phyloP scores from a whole-genome alignment of 2,888 invertebrate species.

The Eristalis arbustorum region DNA sequence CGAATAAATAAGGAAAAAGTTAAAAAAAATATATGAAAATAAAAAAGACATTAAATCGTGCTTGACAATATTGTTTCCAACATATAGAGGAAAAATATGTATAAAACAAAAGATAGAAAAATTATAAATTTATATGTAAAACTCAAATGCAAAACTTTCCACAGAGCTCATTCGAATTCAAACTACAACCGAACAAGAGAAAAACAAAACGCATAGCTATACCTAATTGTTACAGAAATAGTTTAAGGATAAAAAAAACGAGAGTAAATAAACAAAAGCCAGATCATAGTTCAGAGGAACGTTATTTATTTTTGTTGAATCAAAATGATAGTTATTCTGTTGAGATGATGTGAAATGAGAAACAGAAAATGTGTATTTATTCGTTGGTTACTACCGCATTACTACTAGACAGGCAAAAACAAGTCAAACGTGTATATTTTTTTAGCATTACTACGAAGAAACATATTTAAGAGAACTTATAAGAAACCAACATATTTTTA shows the following conservation, averaged over 20 bases:
- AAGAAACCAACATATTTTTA: conserved; percentile 11
- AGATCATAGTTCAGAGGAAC: conserved; percentile 9
- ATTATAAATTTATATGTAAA: conserved; percentile 11
- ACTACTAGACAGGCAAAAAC: conserved; percentile 21
- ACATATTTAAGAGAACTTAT: not conserved
- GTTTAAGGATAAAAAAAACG: conserved; percentile 33
- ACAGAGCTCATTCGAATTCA: conserved; percentile 46
- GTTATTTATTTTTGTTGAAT: conserved; percentile 27
- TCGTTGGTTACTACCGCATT: conserved; percentile 44
- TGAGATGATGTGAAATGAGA: not conserved
- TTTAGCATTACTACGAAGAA: conserved; percentile 9
- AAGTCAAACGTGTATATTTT: conserved; percentile 32
- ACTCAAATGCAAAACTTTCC: conserved; percentile 40
- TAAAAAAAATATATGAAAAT: conserved; percentile 15
- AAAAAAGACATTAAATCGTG: conserved; percentile 73
- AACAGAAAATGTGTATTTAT: not conserved
- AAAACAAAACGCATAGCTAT: conserved; percentile 1
- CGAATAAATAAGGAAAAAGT: not conserved
- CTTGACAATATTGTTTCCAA: conserved; percentile 79
- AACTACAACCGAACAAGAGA: conserved; percentile 38
- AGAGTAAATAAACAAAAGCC: not conserved
- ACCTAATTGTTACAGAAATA: conserved; percentile 54
- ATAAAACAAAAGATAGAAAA: conserved; percentile 19
- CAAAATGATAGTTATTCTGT: not conserved
- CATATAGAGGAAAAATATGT: conserved; percentile 67